These are phyloP conservation scores for Anomalospiza imberbis DNA, from an alignment of 2,797 vertebrate genomes.

Conservation along the genomic window DNA sequence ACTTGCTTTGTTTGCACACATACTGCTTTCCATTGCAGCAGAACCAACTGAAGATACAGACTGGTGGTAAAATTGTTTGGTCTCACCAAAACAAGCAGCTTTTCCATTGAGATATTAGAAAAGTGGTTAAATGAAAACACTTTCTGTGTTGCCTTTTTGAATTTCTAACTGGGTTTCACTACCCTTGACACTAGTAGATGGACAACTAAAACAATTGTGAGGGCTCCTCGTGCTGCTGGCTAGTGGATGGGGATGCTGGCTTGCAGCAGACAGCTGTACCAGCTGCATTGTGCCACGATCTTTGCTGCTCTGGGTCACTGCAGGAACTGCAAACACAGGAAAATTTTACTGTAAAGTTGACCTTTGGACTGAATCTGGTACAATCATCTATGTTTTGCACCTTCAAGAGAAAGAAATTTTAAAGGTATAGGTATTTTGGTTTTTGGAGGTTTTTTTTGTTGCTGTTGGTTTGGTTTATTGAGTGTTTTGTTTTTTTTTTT, in stretches of 20 bases:
- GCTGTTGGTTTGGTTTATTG: background rate
- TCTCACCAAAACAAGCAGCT: background rate
- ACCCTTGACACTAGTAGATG: background rate
- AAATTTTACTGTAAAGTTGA: background rate
- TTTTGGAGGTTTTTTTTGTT: background rate
- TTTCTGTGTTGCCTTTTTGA: background rate
- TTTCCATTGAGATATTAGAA: background rate
- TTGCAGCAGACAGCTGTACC: background rate
- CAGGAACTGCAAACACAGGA: background rate
- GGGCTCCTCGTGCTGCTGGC: rapidly evolving
- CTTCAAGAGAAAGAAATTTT: background rate
- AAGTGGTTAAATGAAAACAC: background rate
- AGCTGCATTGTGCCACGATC: background rate
- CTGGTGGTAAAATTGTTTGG: background rate
- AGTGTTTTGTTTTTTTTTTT: rapidly evolving
- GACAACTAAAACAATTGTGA: background rate
- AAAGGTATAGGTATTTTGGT: background rate
- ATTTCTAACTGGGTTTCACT: background rate
- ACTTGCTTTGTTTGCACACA: background rate
- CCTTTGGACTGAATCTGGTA: background rate
- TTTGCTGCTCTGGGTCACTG: background rate
- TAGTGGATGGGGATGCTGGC: background rate
- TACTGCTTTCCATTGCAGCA: background rate
- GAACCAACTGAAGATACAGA: background rate
- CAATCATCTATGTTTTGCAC: background rate